Evolutionary conservation across 2,113 vertebrate genomes (phyloP).

Genomic region (Orcinus orca): DNA sequence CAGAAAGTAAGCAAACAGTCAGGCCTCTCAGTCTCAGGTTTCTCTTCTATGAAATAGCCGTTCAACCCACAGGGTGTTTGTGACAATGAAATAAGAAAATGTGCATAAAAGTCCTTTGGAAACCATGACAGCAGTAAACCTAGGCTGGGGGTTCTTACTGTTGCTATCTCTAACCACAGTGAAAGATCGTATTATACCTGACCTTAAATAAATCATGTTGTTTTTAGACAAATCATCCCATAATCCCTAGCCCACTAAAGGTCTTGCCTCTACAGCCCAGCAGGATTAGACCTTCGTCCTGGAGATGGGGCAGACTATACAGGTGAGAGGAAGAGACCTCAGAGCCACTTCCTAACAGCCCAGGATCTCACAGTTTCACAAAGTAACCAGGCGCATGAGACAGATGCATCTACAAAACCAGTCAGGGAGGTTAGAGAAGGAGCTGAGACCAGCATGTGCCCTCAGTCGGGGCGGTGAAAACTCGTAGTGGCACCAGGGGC

Average conservation of each 20-base stretch:
- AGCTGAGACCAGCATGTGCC: not conserved
- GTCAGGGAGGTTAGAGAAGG: not conserved
- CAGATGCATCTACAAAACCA: not conserved
- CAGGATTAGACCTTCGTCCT: not conserved
- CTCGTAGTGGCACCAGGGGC: not conserved
- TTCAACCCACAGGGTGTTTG: not conserved
- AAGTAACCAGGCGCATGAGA: not conserved
- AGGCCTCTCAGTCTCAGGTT: not conserved
- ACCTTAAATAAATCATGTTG: not conserved
- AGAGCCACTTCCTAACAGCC: not conserved
- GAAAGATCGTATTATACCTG: not conserved
- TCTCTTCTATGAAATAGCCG: not conserved
- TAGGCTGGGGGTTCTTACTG: not conserved
- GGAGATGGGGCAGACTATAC: not conserved
- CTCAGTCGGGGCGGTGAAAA: not conserved
- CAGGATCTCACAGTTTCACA: not conserved
- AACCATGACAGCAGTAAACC: not conserved
- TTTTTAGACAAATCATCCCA: not conserved
- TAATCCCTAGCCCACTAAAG: not conserved
- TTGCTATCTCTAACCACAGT: not conserved
- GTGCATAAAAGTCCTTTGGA: not conserved
- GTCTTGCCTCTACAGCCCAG: not conserved
- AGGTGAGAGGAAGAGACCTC: not conserved
- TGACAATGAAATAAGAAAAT: not conserved
- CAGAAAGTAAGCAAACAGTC: not conserved